A percentile compares a stretch with the other conserved stretches of the same genome.
These are phyloP conservation scores for Leptinotarsa haldemani DNA, from an alignment of 2,888 invertebrate genomes.

Conservation along the genomic window DNA sequence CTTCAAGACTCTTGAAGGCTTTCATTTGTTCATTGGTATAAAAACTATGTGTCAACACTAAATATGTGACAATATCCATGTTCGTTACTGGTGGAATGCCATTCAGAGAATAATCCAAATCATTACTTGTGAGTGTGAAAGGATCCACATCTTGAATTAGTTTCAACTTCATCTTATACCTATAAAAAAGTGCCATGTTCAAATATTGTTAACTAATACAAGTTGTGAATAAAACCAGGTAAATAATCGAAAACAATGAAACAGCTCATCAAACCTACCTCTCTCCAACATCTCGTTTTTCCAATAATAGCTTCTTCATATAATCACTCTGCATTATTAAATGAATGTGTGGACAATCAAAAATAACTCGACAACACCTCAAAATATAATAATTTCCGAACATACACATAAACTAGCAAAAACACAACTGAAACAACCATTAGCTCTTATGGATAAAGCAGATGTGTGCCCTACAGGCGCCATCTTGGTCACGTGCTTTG, in stretches of 20 bases:
- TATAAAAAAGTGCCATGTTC: neutral
- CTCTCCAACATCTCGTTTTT: slow-evolving; percentile 1
- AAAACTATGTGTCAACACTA: too few relatives aligned
- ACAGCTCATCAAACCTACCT: neutral
- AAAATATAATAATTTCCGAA: neutral
- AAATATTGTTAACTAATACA: neutral
- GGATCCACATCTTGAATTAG: neutral
- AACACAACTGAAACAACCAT: neutral
- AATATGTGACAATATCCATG: too few relatives aligned
- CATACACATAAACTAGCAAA: neutral
- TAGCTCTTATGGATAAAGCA: neutral
- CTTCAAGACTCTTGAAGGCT: too few relatives aligned
- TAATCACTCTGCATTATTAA: neutral
- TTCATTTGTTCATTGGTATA: too few relatives aligned
- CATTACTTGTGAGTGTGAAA: neutral
- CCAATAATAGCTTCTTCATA: neutral
- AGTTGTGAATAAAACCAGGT: neutral
- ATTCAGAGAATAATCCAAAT: too few relatives aligned
- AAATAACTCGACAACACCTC: neutral
- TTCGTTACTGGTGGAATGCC: too few relatives aligned
- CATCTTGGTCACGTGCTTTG: slow-evolving; percentile 23
- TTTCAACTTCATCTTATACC: neutral
- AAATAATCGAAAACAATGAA: neutral
- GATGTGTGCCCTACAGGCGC: neutral
- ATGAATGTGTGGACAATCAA: neutral